A percentile compares a stretch with the other conserved stretches of the same genome.
These are phyloP conservation scores for Calameuta filiformis DNA, from an alignment of 2,888 invertebrate genomes.

Conservation along the genomic window DNA sequence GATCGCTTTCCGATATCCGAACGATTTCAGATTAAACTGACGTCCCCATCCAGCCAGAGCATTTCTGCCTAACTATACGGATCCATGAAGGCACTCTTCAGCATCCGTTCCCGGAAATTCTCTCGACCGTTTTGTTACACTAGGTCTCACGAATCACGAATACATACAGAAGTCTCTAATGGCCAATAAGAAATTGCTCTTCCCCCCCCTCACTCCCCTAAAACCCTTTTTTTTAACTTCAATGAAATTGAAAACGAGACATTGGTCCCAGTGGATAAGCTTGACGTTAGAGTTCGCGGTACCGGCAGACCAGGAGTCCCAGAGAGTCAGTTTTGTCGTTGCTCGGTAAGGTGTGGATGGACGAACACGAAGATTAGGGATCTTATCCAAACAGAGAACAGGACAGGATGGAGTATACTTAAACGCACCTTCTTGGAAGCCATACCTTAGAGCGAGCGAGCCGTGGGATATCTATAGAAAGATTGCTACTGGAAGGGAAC, in stretches of 20 bases:
- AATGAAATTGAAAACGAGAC: background rate
- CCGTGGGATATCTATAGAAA: slow-evolving; percentile 3
- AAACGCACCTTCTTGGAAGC: slow-evolving; percentile 15
- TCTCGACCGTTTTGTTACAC: background rate
- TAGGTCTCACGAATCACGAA: background rate
- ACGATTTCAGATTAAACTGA: background rate
- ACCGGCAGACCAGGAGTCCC: slow-evolving; percentile 4
- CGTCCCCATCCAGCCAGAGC: background rate
- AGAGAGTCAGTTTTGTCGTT: slow-evolving; percentile 17
- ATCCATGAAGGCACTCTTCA: background rate
- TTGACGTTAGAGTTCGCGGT: slow-evolving; percentile 37
- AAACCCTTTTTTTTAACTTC: background rate
- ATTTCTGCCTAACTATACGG: background rate
- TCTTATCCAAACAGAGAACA: slow-evolving; percentile 10
- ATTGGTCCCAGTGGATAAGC: background rate
- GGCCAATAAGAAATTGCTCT: background rate
- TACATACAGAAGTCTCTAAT: background rate
- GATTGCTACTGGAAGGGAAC: background rate
- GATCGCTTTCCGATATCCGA: background rate
- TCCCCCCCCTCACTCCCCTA: background rate
- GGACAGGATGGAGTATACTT: background rate
- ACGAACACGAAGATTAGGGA: slow-evolving; percentile 47
- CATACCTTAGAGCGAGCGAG: slow-evolving; percentile 12
- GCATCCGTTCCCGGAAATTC: background rate
- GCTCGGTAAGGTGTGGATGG: slow-evolving; percentile 36